Evolutionary conservation across 2,797 vertebrate genomes (phyloP).

Genomic region (Pseudopleuronectes americanus): DNA sequence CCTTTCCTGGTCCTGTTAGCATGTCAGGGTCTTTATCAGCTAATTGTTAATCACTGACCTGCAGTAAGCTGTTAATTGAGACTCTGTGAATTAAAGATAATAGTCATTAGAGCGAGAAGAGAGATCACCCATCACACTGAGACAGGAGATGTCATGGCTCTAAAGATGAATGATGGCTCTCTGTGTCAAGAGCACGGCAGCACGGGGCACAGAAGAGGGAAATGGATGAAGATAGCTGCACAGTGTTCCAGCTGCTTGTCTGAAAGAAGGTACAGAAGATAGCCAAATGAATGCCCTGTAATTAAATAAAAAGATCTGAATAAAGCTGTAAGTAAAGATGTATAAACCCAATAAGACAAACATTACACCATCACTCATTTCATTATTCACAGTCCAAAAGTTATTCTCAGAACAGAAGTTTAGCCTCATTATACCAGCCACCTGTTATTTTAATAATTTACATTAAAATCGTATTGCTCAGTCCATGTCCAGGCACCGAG

Average conservation of each 20-base stretch:
- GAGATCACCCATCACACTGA: conserved; percentile 60
- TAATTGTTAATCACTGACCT: conserved; percentile 75
- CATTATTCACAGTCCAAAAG: too few relatives aligned
- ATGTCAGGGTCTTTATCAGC: conserved; percentile 59
- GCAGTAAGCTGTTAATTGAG: conserved; percentile 72
- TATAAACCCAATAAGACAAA: background rate
- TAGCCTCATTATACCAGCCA: too few relatives aligned
- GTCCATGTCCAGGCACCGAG: background rate
- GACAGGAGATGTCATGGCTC: conserved; percentile 47
- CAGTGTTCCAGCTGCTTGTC: conserved; percentile 4
- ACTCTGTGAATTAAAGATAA: conserved; percentile 72
- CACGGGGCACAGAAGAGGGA: conserved; percentile 23
- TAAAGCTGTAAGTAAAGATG: background rate
- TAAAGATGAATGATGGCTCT: conserved; percentile 50
- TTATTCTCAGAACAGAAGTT: too few relatives aligned
- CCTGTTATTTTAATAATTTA: background rate
- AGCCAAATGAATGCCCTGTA: background rate
- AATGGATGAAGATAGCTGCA: conserved; percentile 27
- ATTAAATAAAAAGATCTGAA: background rate
- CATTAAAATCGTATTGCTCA: background rate
- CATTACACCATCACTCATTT: background rate
- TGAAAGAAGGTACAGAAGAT: background rate
- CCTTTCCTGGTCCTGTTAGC: conserved; percentile 35
- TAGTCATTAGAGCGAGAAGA: conserved; percentile 59
- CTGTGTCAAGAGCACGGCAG: conserved; percentile 26